Evolutionary conservation across 2,888 invertebrate species (phyloP), one percentile per base, ranked within the genome.

Genomic region (Parnassius orleans): DNA sequence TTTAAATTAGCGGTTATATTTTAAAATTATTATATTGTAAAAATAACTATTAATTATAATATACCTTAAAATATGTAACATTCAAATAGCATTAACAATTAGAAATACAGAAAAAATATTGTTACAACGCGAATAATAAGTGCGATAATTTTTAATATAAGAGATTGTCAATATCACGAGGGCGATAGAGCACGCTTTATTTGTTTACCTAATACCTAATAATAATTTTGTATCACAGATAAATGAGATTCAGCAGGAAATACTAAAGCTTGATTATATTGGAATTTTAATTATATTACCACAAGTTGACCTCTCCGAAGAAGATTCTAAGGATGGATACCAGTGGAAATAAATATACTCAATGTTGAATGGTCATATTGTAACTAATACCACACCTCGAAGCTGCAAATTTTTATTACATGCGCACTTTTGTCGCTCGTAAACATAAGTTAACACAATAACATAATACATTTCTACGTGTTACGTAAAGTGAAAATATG

Each of bases 251-350:
- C 66, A 69, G 53, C 66, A 73, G 71, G 72, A 72, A 72, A 69
- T 65, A 62, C 55, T 54, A 60, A 61, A 57, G 48, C 54, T 50
- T 62, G 69, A 65, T 68, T 69, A 65, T 63, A 70, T 72, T 70
- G 66, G 68, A 72, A 72, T 72, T 70, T 65, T 70, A 71, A 73
- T 70, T 57, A 57, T 62, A 56, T 65, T 53, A 62, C 57, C 63
- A 69, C 70, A 63, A 58, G 70, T 65, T 68, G 75, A 68, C 75
- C 75, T 75, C 68, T 66, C 65, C 52, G 53, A 60, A 65, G 69
- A 69, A 55, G 69, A 69, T 69, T 63, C 60, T 60, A 63, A 60
- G 65, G 64, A 66, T 66, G 63, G 43, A 62, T 54, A 56, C 58
- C 46, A 57, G 60, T 24, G 19, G 57, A 55, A 47, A 52, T 60